These are phyloP conservation scores for Drosophila pegasa DNA, from an alignment of 2,888 invertebrate genomes.

Conservation along the genomic window DNA sequence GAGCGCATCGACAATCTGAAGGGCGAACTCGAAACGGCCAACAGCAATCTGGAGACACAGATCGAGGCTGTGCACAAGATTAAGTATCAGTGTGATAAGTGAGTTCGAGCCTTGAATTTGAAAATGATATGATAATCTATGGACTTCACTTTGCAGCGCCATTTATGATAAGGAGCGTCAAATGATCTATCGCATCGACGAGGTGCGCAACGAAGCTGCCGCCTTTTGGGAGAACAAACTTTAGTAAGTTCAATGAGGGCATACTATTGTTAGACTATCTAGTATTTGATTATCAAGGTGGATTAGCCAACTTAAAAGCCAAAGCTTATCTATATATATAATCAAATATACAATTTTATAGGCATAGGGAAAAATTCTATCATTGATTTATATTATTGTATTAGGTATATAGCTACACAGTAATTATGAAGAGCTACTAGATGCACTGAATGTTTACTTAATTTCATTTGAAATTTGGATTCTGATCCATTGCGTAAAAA, in stretches of 20 bases:
- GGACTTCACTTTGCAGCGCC: constrained; percentile 65
- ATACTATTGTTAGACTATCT: background rate
- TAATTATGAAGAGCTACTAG: too few species aligned
- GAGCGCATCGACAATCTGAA: constrained; percentile 87
- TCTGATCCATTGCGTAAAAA: too few species aligned
- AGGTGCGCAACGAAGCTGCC: constrained; percentile 86
- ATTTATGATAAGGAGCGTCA: constrained; percentile 85
- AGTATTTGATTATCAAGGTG: background rate
- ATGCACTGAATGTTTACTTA: too few species aligned
- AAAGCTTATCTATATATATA: too few species aligned
- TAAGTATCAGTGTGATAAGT: constrained; percentile 85
- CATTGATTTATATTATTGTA: too few species aligned
- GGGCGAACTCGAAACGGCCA: constrained; percentile 85
- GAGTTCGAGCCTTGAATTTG: too few species aligned
- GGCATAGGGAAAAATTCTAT: too few species aligned
- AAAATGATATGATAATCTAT: background rate
- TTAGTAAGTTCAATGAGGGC: constrained; percentile 77
- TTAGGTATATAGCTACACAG: too few species aligned
- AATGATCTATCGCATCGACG: constrained; percentile 85
- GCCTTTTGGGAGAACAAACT: constrained; percentile 88
- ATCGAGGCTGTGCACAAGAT: constrained; percentile 85
- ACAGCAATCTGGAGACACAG: constrained; percentile 86
- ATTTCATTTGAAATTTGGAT: too few species aligned
- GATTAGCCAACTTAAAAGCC: too few species aligned
- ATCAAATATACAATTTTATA: too few species aligned